Conservation (phyloP, 2,113 vertebrate genomes). For the Reinhardtius hippoglossoides region DNA sequence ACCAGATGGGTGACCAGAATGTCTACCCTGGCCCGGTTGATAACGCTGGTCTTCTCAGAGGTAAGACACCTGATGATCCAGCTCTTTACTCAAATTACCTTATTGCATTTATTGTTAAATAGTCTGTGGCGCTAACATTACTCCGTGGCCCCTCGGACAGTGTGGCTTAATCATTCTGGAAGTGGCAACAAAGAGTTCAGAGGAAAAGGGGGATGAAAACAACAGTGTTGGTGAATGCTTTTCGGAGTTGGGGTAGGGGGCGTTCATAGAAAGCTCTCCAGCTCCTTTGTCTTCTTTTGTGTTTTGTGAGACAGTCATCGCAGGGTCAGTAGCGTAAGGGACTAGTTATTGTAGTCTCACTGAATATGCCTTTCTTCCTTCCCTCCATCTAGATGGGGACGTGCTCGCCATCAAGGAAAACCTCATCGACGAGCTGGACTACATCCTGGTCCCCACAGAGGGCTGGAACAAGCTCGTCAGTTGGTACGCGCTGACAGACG, state of each 20-base stretch:
- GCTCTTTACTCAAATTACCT: background rate
- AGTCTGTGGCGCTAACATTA: background rate
- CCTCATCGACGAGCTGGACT: constrained; percentile 98
- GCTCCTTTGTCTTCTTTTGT: constrained; percentile 58
- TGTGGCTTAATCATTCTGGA: constrained; percentile 51
- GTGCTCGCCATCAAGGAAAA: constrained; percentile 96
- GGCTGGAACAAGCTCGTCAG: constrained; percentile 99
- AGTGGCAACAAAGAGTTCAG: constrained; percentile 36
- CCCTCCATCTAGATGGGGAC: constrained; percentile 87
- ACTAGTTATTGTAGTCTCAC: background rate
- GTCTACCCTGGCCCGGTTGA: constrained; percentile 98
- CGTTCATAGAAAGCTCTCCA: constrained; percentile 63
- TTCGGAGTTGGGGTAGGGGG: background rate
- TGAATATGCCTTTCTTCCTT: background rate
- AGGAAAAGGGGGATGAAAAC: constrained; percentile 45
- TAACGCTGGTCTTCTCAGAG: constrained; percentile 97
- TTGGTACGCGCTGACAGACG: constrained; percentile 94
- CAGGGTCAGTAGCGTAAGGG: constrained; percentile 11
- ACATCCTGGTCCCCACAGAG: constrained; percentile 96
- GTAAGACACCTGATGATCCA: constrained; percentile 78
- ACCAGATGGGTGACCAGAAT: constrained; percentile 98
- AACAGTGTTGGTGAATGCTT: constrained; percentile 37
- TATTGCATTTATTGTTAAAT: background rate
- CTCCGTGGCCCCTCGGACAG: background rate
- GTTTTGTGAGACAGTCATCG: constrained; percentile 24